These are phyloP conservation scores for Stramonita haemastoma DNA, from an alignment of 2,888 invertebrate species.

Conservation along the genomic window DNA sequence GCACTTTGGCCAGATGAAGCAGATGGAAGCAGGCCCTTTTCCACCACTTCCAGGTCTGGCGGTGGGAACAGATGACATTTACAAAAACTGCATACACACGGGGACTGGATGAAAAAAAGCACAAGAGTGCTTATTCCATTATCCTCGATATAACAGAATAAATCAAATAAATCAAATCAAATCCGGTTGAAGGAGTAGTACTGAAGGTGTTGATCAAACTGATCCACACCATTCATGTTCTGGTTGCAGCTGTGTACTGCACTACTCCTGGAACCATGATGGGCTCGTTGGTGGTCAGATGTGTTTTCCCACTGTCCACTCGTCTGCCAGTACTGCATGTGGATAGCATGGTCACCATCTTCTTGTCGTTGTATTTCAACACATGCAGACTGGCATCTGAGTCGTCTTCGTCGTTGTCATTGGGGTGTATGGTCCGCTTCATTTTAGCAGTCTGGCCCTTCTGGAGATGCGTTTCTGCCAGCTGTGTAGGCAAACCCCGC, in stretches of 20 bases:
- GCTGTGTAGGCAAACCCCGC: too few relatives aligned
- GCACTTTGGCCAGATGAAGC: conserved; percentile 28
- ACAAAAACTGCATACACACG: too few relatives aligned
- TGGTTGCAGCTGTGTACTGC: background rate
- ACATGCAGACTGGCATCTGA: background rate
- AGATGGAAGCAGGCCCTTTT: conserved; percentile 37
- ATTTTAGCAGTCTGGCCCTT: too few relatives aligned
- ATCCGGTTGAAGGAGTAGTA: conserved; percentile 40
- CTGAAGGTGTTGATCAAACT: conserved; percentile 30
- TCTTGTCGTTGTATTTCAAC: background rate
- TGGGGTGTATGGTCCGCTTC: too few relatives aligned
- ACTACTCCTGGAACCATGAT: background rate
- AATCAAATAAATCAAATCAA: too few relatives aligned
- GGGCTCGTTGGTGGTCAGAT: background rate
- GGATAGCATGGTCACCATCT: background rate
- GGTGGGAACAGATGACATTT: too few relatives aligned
- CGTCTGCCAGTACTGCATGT: background rate
- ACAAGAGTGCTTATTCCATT: too few relatives aligned
- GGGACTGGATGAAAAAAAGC: too few relatives aligned
- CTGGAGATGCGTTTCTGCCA: too few relatives aligned
- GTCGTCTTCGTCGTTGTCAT: background rate
- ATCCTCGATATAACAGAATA: too few relatives aligned
- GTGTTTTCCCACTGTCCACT: background rate
- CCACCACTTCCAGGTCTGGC: conserved; percentile 44
- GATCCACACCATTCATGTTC: conserved; percentile 36